Percentiles rank a stretch among this genome's conserved stretches.
phyloP scores from a whole-genome alignment of 1,140 invertebrate species.

The Heliconius melpomene region DNA sequence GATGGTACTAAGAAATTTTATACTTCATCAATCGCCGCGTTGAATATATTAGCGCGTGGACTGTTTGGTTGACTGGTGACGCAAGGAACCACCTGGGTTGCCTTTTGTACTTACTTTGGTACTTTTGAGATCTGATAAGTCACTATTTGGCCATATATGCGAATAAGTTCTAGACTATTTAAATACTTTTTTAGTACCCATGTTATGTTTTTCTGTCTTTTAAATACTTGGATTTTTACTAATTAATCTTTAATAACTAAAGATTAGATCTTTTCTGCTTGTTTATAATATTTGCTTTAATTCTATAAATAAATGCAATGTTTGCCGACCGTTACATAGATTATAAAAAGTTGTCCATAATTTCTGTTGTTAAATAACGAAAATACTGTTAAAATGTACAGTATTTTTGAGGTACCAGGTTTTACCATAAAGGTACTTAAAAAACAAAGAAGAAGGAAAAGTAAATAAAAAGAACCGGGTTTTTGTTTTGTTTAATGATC shows the following conservation, averaged over 20 bases:
- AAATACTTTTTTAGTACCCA: not conserved
- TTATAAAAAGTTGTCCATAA: not conserved
- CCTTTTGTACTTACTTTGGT: constrained; percentile 6
- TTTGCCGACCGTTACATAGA: no score
- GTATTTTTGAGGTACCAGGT: no score
- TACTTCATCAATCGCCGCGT: constrained; percentile 79
- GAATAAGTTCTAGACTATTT: not conserved
- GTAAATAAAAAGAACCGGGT: not conserved
- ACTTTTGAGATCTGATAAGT: not conserved
- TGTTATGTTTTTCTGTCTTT: no score
- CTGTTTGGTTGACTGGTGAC: constrained; percentile 58
- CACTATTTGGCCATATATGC: not conserved
- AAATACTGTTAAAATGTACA: no score
- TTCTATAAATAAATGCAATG: not conserved
- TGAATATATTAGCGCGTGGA: constrained; percentile 80
- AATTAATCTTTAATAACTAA: no score
- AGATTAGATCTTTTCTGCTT: no score
- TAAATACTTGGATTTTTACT: no score
- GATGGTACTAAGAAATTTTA: constrained; percentile 80
- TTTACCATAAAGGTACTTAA: not conserved
- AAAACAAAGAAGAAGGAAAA: not conserved
- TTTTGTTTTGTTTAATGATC: not conserved
- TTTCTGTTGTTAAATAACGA: not conserved
- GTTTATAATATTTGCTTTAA: no score
- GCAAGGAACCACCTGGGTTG: constrained; percentile 28